These are phyloP conservation scores for Uria aalge DNA, from an alignment of 2,113 vertebrate species.

Conservation along the genomic window DNA sequence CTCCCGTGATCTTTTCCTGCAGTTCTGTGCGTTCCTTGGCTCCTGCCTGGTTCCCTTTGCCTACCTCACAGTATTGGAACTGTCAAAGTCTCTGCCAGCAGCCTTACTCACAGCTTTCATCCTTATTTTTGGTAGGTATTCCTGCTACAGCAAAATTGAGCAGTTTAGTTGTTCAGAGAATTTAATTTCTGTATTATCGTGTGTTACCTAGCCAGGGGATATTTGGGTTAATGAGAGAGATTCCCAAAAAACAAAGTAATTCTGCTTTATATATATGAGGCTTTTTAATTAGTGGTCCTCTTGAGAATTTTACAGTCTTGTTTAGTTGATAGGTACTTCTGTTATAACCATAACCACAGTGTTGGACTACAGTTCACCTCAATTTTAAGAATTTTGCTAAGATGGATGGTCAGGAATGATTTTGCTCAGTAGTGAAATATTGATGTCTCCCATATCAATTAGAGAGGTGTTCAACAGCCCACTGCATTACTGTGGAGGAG, in stretches of 20 bases:
- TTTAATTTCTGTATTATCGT: neutral
- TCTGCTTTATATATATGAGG: neutral
- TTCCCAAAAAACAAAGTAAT: neutral
- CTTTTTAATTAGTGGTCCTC: neutral
- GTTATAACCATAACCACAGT: neutral
- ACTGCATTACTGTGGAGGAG: neutral
- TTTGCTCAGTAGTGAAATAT: neutral
- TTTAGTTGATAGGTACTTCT: neutral
- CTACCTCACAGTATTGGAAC: constrained; percentile 87
- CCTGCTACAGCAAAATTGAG: neutral
- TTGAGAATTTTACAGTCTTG: neutral
- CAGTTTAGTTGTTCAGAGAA: neutral
- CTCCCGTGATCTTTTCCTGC: neutral
- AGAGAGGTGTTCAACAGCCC: neutral
- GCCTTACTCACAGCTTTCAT: constrained; percentile 85
- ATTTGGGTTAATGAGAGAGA: neutral
- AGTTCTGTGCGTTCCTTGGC: constrained; percentile 92
- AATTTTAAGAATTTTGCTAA: neutral
- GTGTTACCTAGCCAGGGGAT: neutral
- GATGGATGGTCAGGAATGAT: neutral
- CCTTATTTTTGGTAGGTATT: constrained; percentile 89
- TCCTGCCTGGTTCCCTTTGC: constrained; percentile 88
- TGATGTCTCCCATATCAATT: neutral
- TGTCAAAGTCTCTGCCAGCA: constrained; percentile 84
- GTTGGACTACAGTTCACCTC: neutral